Base-by-base conservation (phyloP, 2,888 invertebrate species). In the Lycaena phlaeas region DNA sequence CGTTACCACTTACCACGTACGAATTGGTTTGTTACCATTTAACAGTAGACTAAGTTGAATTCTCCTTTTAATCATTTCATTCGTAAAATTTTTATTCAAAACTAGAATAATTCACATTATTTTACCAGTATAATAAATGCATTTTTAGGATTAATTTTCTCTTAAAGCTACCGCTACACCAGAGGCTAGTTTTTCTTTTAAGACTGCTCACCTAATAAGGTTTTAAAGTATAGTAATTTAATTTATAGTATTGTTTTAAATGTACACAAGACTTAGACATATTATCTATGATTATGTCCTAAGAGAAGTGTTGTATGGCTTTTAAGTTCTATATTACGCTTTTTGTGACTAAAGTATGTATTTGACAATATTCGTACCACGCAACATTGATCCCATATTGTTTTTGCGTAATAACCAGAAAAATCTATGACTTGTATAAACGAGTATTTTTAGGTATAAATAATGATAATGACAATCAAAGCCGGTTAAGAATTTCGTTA, bases 21-120 rank as follows among this genome's bases (percentile, higher is more conserved):
- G 11, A 3, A 22, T 5, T 11, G 17, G 17, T 34, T 40, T 30
- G 39, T 40, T 40, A 40, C 39, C 39, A 31, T 40, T 39, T 39
- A 15, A 30, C 26, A 31, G 2, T 30, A 3, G 12, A 31, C 7
- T 10, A 7, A 2, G 12, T n/a, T n/a, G 7, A 26, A n/a, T 14
- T 17, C 15, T 17, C 25, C 22, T 12, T 25, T 25, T 36, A 7
- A 11, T 18, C 29, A 29, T 4, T 12, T 12, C 29, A 29, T 29
- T 2, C 14, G 9, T 29, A 29, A n/a, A n/a, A n/a, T n/a, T n/a
- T n/a, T n/a, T 4, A 22, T 22, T 22, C 2, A 22, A 22, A 22
- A 9, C 3, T 29, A 9, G 7, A 11, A 17, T 18, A 10, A 17
- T n/a, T n/a, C n/a, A n/a, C n/a, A 5, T 17, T 31, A 11, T 17